Evolutionary conservation across 2,888 invertebrate species (phyloP).

Genomic region (Eudemis profundana): DNA sequence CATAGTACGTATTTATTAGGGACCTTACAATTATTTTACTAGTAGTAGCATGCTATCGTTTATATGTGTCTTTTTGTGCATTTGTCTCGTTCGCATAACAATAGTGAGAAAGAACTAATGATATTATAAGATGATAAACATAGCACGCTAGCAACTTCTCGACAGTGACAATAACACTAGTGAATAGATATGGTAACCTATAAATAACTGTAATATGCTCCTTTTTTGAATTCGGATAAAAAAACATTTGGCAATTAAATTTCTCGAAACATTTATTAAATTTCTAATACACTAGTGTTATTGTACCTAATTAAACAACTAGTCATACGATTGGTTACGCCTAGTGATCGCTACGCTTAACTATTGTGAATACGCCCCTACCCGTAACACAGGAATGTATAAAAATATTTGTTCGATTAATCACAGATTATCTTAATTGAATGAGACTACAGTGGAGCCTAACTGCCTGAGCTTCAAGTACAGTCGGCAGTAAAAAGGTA

Average conservation of each 20-base stretch:
- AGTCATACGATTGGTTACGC: slow-evolving; percentile 1
- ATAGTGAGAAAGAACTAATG: neutral
- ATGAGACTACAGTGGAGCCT: slow-evolving; percentile 39
- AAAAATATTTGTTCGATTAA: slow-evolving; percentile 78
- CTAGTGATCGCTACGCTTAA: slow-evolving; percentile 30
- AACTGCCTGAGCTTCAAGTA: slow-evolving; percentile 2
- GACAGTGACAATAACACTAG: slow-evolving; percentile 12
- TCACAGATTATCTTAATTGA: slow-evolving; percentile 69
- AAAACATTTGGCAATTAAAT: too few species aligned
- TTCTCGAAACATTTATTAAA: too few species aligned
- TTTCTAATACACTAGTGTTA: slow-evolving; percentile 18
- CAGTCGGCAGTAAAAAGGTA: neutral
- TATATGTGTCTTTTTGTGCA: neutral
- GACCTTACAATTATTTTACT: neutral
- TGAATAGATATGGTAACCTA: neutral
- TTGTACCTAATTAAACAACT: slow-evolving; percentile 1
- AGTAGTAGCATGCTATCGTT: slow-evolving; percentile 3
- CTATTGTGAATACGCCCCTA: slow-evolving; percentile 52
- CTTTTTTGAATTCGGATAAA: too few species aligned
- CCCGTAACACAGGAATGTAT: slow-evolving; percentile 83
- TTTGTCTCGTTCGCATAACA: neutral
- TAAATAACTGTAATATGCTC: too few species aligned
- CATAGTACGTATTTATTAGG: slow-evolving; percentile 30
- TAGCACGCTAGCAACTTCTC: slow-evolving; percentile 8
- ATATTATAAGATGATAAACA: neutral